phyloP scores from a whole-genome alignment of 2,888 invertebrate genomes.

The Embidobia sp. region DNA sequence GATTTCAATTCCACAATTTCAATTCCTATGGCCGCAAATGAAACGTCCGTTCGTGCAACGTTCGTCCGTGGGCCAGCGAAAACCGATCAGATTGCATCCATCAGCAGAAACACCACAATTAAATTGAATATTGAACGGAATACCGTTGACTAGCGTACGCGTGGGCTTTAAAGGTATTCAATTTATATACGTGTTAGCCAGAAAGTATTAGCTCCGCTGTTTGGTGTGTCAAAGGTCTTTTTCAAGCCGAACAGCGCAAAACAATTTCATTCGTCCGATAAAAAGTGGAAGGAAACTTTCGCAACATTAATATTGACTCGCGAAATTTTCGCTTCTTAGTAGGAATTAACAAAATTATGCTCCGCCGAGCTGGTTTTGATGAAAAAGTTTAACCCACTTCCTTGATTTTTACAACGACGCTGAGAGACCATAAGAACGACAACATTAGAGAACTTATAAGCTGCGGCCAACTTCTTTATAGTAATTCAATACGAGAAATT shows the following conservation, averaged over 20 bases:
- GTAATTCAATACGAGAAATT: conserved; percentile 17
- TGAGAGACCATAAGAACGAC: too few relatives aligned
- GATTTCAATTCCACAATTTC: conserved; percentile 42
- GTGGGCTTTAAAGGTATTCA: conserved; percentile 22
- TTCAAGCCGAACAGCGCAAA: too few relatives aligned
- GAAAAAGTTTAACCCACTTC: too few relatives aligned
- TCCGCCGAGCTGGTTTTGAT: too few relatives aligned
- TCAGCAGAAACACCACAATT: conserved; percentile 47
- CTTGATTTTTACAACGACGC: too few relatives aligned
- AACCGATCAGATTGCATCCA: conserved; percentile 57
- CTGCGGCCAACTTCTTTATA: conserved; percentile 7
- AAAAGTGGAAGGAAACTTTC: too few relatives aligned
- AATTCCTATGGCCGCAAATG: conserved; percentile 38
- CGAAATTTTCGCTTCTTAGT: too few relatives aligned
- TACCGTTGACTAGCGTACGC: conserved; percentile 50
- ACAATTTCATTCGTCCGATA: too few relatives aligned
- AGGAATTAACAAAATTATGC: too few relatives aligned
- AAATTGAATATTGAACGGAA: conserved; percentile 56
- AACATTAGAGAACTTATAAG: too few relatives aligned
- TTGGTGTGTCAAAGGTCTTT: not conserved
- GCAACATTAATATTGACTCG: too few relatives aligned
- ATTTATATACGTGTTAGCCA: conserved; percentile 12
- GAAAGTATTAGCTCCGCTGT: conserved; percentile 1
- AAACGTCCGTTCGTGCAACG: conserved; percentile 43
- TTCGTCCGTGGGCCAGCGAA: conserved; percentile 30